These are phyloP conservation scores for Isaurus tuberculatus DNA, from an alignment of 92 coral and sea anemone genomes.

Conservation along the genomic window DNA sequence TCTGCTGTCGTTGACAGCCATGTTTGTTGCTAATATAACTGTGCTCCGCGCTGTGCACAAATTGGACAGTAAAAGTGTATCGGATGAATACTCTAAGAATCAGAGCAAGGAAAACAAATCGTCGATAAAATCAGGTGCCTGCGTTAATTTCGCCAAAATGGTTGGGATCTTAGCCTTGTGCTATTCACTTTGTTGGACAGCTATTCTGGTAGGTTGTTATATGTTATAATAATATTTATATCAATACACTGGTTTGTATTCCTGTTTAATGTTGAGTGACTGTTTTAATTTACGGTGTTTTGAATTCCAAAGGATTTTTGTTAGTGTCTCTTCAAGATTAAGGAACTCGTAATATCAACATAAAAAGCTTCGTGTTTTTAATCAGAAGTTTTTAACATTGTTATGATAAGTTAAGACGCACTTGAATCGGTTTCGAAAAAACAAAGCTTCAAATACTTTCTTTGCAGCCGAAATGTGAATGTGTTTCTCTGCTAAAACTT, in stretches of 20 bases:
- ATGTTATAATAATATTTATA: not conserved
- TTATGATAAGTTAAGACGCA: not conserved
- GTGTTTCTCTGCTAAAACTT: too few relatives aligned
- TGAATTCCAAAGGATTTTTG: not conserved
- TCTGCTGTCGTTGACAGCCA: constrained; percentile 63
- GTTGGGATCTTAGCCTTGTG: constrained; percentile 85
- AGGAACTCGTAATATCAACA: not conserved
- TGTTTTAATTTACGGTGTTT: constrained; percentile 37
- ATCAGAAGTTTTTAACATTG: not conserved
- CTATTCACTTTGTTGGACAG: constrained; percentile 88
- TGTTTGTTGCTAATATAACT: constrained; percentile 77
- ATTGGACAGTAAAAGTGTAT: constrained; percentile 77
- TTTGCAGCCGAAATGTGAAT: too few relatives aligned
- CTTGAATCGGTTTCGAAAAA: not conserved
- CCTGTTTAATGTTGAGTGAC: not conserved
- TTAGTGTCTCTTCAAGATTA: constrained; percentile 10
- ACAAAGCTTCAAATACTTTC: not conserved
- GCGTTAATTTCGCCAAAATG: constrained; percentile 90
- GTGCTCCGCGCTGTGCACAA: constrained; percentile 80
- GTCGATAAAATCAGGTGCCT: constrained; percentile 63
- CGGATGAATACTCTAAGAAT: constrained; percentile 69
- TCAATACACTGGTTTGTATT: not conserved
- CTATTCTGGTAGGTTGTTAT: constrained; percentile 74
- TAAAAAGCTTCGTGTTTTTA: not conserved
- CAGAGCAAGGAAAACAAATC: constrained; percentile 53